Conservation (phyloP, 2,888 invertebrate genomes). For the Sinhomidia bicolor region DNA sequence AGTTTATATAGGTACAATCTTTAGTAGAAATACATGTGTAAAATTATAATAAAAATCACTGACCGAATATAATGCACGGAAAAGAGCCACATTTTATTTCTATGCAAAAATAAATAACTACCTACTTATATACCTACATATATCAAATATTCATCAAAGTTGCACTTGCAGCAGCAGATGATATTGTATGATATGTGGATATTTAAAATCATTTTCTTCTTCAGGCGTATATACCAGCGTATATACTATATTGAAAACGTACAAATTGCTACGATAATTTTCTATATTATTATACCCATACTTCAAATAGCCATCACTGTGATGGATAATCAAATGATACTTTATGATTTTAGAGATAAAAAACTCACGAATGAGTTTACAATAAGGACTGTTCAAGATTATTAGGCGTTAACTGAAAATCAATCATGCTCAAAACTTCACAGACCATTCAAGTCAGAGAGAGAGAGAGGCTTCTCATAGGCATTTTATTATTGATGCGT, state of each 20-base stretch:
- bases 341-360: constrained; percentile 9
- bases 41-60: constrained; percentile 42
- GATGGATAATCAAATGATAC: constrained; percentile 2
- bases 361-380: constrained; percentile 3
- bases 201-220: constrained; percentile 7
- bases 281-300: not conserved
- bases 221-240: not conserved
- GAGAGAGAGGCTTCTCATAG: not conserved
- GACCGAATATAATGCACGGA: constrained; percentile 48
- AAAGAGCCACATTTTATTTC: no score
- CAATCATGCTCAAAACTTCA: constrained; percentile 58
- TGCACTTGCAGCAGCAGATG: no score
- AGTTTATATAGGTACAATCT: not conserved
- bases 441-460: constrained; percentile 44
- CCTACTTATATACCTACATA: not conserved
- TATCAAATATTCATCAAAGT: no score
- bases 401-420: constrained; percentile 71
- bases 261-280: not conserved
- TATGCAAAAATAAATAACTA: constrained; percentile 5
- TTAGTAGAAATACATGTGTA: not conserved
- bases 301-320: not conserved
- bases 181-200: not conserved
- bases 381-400: not conserved
- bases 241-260: not conserved
- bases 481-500: not conserved